Evolutionary conservation across 1,140 invertebrate genomes (phyloP), one percentile per base, ranked within the genome.

Genomic region (Bombus turneri): DNA sequence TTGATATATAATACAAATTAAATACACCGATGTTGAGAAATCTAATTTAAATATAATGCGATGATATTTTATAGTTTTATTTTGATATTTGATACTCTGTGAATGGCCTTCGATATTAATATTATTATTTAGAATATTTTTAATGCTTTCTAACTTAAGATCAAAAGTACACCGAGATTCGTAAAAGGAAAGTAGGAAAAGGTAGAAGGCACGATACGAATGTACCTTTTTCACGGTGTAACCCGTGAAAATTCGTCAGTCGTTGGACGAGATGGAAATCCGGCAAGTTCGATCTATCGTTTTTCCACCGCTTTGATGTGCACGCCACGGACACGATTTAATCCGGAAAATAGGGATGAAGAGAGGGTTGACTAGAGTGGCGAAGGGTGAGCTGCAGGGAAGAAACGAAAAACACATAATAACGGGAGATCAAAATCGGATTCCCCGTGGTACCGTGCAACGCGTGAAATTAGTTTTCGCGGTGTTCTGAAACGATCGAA

Each of bases 381-480:
- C 34, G 41, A 25, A 53, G 47, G 18, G 47, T 53, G 47, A 22
- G 47, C 18, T 53, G 18, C 5, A 53, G 22, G 34, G 75, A 71
- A 53, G 85, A 72, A 73, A 59, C 43, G 86, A 81, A 64, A 68
- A 81, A 82, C 41, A 53, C 75, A 79, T 84, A 79, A 84, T 84
- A 84, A 71, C 82, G 74, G 76, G 85, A 66, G 83, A 78, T 88
- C 79, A 76, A 88, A 89, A 89, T 89, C 78, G 71, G 82, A 89
- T 89, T 64, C 1, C 72, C 68, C 74, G 78, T 43, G 87, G 83
- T 59, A 64, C 66, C 59, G 64, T 34, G 83, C 59, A 66, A 64
- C 74, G 88, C 86, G 86, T 89, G 83, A 89, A 89, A 89, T 89
- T 89, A 88, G 86, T 89, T 89, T 82, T 88, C 82, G 64, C 72